Base-by-base conservation (phyloP, 2,888 invertebrate genomes). In the Odontocerum albicorne region DNA sequence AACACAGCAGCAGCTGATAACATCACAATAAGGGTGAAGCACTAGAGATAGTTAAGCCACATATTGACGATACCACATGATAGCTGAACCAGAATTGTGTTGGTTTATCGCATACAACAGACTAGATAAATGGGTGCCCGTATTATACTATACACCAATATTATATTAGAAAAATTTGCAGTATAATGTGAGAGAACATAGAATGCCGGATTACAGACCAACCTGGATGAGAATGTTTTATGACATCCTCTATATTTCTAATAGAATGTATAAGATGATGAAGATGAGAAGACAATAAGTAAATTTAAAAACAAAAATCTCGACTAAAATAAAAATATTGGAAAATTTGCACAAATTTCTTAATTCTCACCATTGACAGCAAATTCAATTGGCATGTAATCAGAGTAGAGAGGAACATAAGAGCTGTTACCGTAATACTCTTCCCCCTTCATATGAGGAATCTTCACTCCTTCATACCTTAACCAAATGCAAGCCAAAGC, bases 331-430 rank as follows among this genome's bases (percentile, higher is more conserved):
- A 55, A 50, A 36, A 8, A 27, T 7, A 27, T 27, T 7, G 10
- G 10, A 10, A 20, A 47, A 27, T 13, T 40, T 6, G 13, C 64
- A 27, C 6, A 27, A 10, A 27, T 7, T 7, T 27, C 10, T 27
- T 35, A 12, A 35, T 27, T 19, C 66, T 70, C 63, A 74, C 78
- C 92, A 66, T 90, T 86, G 57, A 88, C 78, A 46, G 87, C 83
- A 66, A 88, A 88, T 69, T 92, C 92, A 22, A 83, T 81, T 2
- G 90, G 86, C 63, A 90, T 74, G 67, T 89, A 86, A 64, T 87
- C 81, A 45, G 86, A 86, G 67, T 91, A 91, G 20, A 87, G 66
- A 22, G 85, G 84, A 7, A 75, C 74, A 65, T 87, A 87, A 0
- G 84, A 79, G 27, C 82, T 80, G 65, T 84, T 86, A 32, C 84